Conservation (phyloP, 1,140 invertebrate species). For the Lepidurus apus region DNA sequence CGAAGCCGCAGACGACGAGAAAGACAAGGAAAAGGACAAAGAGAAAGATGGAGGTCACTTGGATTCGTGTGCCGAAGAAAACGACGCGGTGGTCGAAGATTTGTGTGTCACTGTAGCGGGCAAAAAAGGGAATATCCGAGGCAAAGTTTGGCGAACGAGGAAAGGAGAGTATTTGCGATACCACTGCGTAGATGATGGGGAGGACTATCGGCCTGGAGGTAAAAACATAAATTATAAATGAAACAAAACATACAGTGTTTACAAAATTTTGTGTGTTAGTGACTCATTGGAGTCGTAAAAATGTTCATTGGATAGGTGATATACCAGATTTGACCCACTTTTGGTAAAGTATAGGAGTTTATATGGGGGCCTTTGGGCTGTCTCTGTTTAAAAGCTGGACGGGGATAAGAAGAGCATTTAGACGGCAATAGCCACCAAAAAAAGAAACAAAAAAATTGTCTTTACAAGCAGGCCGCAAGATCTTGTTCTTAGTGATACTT, state of each 20-base stretch:
- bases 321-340: too few species aligned
- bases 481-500: too few species aligned
- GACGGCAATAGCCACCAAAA: too few species aligned
- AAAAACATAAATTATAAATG: background rate
- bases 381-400: too few species aligned
- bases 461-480: too few species aligned
- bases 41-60: background rate
- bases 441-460: too few species aligned
- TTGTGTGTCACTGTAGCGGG: conserved; percentile 42
- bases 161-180: conserved; percentile 42
- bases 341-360: too few species aligned
- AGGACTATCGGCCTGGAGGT: conserved; percentile 44
- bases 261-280: background rate
- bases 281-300: too few species aligned
- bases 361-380: too few species aligned
- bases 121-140: conserved; percentile 43
- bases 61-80: background rate
- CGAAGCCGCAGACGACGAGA: background rate
- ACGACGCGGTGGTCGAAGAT: conserved; percentile 37
- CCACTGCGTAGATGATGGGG: conserved; percentile 41
- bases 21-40: conserved; percentile 16
- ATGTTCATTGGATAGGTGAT: too few species aligned
- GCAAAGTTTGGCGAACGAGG: conserved; percentile 41
- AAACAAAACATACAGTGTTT: background rate
- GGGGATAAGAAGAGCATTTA: too few species aligned